Conservation (phyloP, 2,797 vertebrate species). For the Hyperoplus lanceolatus region DNA sequence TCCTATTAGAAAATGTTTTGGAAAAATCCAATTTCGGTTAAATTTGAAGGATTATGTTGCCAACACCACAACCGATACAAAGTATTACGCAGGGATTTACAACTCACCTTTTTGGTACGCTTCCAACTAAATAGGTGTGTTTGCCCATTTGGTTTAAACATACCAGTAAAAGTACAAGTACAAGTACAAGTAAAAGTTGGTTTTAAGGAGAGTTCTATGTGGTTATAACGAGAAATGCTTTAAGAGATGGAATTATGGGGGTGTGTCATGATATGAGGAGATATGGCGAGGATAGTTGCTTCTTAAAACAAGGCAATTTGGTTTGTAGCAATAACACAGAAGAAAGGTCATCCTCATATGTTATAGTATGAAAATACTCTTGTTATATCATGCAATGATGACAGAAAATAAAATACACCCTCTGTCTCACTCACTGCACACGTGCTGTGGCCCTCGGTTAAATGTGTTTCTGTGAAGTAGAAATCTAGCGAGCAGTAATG, state of each 20-base stretch:
- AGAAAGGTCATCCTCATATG: background rate
- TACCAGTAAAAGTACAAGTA: no score
- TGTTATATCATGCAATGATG: no score
- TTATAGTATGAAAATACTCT: no score
- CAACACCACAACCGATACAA: background rate
- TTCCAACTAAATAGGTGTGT: conserved; percentile 7
- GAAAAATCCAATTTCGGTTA: background rate
- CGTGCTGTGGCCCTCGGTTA: no score
- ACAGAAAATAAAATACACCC: no score
- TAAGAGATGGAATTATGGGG: background rate
- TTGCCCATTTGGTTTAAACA: background rate
- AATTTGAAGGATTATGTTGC: background rate
- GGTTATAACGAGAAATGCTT: background rate
- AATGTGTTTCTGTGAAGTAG: no score
- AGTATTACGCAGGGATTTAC: background rate
- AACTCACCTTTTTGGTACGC: background rate
- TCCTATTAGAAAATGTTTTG: background rate
- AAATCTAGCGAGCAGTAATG: no score
- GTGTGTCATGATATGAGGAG: background rate
- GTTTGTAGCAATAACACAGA: background rate
- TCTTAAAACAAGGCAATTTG: background rate
- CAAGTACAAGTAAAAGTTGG: no score
- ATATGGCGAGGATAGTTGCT: background rate
- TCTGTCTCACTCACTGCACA: no score
- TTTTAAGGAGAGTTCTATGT: background rate